These are phyloP conservation scores for Oligia strigilis DNA, from an alignment of 2,888 invertebrate species.

Conservation along the genomic window DNA sequence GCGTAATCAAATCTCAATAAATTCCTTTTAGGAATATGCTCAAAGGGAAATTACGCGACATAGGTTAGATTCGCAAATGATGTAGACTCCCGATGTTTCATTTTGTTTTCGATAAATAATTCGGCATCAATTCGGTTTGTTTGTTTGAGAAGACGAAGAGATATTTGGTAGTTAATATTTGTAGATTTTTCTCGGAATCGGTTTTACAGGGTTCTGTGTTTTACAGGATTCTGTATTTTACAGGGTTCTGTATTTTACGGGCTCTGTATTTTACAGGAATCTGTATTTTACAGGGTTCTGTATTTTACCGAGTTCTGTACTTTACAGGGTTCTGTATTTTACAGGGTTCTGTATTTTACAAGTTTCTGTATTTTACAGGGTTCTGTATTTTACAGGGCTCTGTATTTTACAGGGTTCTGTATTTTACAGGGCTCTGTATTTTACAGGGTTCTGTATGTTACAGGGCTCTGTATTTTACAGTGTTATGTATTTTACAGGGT, in stretches of 20 bases:
- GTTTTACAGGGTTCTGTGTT: background rate
- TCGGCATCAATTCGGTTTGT: slow-evolving; percentile 24
- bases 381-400: no score
- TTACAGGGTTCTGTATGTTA: no score
- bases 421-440: no score
- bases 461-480: no score
- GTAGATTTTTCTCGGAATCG: background rate
- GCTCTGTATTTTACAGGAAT: no score
- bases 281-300: no score
- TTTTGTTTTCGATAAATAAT: slow-evolving; percentile 50
- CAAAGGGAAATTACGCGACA: slow-evolving; percentile 40
- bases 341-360: background rate
- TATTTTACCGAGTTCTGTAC: no score
- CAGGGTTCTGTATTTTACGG: background rate
- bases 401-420: no score
- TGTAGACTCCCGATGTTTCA: slow-evolving; percentile 22
- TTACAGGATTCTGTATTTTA: no score
- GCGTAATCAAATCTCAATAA: slow-evolving; percentile 55
- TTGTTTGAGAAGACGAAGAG: slow-evolving; percentile 8
- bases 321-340: no score
- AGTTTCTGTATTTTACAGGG: no score
- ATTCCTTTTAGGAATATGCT: slow-evolving; percentile 25
- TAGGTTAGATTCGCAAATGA: slow-evolving; percentile 24
- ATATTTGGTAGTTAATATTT: background rate
- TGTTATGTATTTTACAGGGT: no score